Evolutionary conservation across 1,140 invertebrate species (phyloP).

Genomic region (Dinoponera quadriceps): DNA sequence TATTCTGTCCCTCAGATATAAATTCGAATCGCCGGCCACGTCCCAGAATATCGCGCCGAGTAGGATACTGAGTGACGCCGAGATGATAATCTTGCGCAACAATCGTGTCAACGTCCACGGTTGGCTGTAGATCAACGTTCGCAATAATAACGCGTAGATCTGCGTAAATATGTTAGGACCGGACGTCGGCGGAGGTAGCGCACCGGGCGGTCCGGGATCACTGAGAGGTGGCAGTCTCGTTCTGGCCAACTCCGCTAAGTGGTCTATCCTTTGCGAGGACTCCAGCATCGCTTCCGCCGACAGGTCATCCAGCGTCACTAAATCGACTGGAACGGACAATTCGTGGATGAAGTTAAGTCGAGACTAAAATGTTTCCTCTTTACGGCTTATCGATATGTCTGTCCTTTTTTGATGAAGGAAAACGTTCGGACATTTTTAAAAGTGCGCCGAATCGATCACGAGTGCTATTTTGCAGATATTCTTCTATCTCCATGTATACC

Average conservation of each 20-base stretch:
- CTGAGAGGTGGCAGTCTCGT: constrained; percentile 87
- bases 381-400: too few relatives aligned
- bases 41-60: constrained; percentile 97
- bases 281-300: constrained; percentile 97
- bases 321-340: constrained; percentile 90
- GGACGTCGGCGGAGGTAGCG: constrained; percentile 89
- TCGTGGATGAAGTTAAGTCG: too few relatives aligned
- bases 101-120: constrained; percentile 93
- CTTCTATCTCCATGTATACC: too few relatives aligned
- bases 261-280: constrained; percentile 96
- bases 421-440: too few relatives aligned
- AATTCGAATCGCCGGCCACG: constrained; percentile 90
- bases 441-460: too few relatives aligned
- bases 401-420: too few relatives aligned
- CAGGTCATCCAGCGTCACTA: constrained; percentile 96
- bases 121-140: constrained; percentile 92
- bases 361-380: too few relatives aligned
- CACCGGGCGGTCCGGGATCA: constrained; percentile 92
- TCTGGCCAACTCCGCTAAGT: constrained; percentile 93
- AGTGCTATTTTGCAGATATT: too few relatives aligned
- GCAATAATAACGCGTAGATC: constrained; percentile 89
- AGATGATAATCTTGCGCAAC: constrained; percentile 91
- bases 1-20: constrained; percentile 91
- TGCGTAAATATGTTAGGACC: constrained; percentile 88
- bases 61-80: constrained; percentile 92